These are phyloP conservation scores for Forbesichthys papilliferus DNA, from an alignment of 2,113 vertebrate genomes.

Conservation along the genomic window DNA sequence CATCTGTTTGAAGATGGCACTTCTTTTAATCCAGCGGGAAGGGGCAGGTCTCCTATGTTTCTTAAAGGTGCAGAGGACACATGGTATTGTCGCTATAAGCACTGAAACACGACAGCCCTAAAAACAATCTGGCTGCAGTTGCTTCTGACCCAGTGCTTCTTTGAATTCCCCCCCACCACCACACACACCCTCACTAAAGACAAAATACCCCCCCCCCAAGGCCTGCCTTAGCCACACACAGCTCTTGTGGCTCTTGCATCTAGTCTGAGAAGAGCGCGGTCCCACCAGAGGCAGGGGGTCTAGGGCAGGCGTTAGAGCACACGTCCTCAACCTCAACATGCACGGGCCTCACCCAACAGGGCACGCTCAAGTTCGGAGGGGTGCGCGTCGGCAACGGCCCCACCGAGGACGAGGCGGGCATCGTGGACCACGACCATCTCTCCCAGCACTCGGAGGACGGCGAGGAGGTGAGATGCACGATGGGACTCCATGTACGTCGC, in stretches of 20 bases:
- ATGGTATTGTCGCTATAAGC: too few species aligned
- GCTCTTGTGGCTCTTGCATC: slow-evolving; percentile 82
- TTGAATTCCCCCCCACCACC: not conserved
- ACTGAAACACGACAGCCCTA: too few species aligned
- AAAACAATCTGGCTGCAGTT: too few species aligned
- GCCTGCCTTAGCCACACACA: slow-evolving; percentile 77
- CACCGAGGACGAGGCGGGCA: slow-evolving; percentile 98
- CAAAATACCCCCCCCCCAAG: slow-evolving; percentile 29
- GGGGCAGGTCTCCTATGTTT: too few species aligned
- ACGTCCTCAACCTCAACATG: slow-evolving; percentile 81
- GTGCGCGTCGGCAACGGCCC: slow-evolving; percentile 98
- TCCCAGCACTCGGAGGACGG: slow-evolving; percentile 96
- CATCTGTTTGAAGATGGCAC: too few species aligned
- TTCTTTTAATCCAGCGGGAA: too few species aligned
- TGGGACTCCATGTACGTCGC: too few species aligned
- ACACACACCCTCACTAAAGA: too few species aligned
- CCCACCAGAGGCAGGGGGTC: slow-evolving; percentile 79
- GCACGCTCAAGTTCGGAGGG: slow-evolving; percentile 96
- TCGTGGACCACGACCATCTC: slow-evolving; percentile 98
- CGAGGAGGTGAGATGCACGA: slow-evolving; percentile 85
- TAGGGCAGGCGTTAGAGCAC: slow-evolving; percentile 81
- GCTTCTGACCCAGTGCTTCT: too few species aligned
- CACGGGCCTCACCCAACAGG: slow-evolving; percentile 86
- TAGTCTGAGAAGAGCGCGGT: slow-evolving; percentile 82
- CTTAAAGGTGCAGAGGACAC: too few species aligned